Percentiles rank a stretch among this genome's conserved stretches.
Conservation (phyloP, 2,888 invertebrate species). For the Hyposoter didymator region DNA sequence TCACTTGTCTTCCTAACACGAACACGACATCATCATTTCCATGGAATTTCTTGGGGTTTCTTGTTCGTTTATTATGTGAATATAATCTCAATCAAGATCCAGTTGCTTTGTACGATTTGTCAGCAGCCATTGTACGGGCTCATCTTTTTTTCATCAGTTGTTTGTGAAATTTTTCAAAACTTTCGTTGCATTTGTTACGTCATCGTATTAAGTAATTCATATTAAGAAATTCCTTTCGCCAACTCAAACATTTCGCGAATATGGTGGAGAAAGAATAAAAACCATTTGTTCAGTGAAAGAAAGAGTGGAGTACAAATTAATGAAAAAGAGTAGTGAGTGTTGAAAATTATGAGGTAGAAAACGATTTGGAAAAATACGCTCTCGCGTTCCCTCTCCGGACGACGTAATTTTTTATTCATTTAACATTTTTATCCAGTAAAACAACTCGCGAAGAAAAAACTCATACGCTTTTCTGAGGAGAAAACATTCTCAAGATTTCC, state of each 20-base stretch:
- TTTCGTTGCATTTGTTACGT: neutral
- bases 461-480: neutral
- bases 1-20: neutral
- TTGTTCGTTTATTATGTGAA: neutral
- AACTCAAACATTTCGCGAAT: no score
- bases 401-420: neutral
- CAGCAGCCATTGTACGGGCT: neutral
- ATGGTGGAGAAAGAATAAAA: no score
- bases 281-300: no score
- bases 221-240: no score
- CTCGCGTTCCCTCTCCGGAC: no score
- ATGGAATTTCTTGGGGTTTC: neutral
- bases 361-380: no score
- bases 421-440: neutral
- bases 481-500: neutral
- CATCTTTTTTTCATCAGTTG: neutral
- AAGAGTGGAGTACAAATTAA: no score
- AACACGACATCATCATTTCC: neutral
- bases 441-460: neutral
- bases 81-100: neutral
- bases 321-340: neutral
- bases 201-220: no score
- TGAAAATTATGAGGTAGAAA: neutral
- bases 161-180: neutral
- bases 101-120: neutral